Conservation (phyloP, 2,113 vertebrate genomes). For the Leptobrachium leishanense region DNA sequence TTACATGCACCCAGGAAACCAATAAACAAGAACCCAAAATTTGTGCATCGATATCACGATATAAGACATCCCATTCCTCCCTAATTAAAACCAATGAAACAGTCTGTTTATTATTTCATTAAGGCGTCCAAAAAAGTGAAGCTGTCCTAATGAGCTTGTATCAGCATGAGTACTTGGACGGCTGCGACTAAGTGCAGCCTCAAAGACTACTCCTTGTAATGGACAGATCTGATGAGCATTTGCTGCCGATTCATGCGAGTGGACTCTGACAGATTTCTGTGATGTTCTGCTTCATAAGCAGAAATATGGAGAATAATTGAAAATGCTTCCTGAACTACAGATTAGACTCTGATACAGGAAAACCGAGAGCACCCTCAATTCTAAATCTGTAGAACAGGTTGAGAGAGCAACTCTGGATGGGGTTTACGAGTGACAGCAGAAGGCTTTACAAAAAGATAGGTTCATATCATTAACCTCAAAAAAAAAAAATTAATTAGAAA, state of each 20-base stretch:
- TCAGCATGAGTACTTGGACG: not conserved
- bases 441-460: slow-evolving; percentile 14
- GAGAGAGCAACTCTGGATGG: not conserved
- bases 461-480: not conserved
- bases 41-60: slow-evolving; percentile 34
- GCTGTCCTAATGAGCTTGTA: not conserved
- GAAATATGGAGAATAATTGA: not conserved
- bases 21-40: slow-evolving; percentile 7
- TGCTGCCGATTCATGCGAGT: not conserved
- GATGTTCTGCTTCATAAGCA: not conserved
- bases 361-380: not conserved
- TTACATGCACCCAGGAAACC: slow-evolving; percentile 27
- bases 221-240: not conserved
- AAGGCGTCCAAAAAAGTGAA: slow-evolving; percentile 33
- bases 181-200: not conserved
- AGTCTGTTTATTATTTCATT: slow-evolving; percentile 17
- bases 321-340: not conserved
- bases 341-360: not conserved
- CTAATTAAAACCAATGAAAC: slow-evolving; percentile 1
- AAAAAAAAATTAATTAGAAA: slow-evolving; percentile 16
- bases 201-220: not conserved
- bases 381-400: slow-evolving; percentile 16
- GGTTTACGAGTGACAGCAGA: slow-evolving; percentile 22
- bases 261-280: not conserved
- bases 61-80: slow-evolving; percentile 12